phyloP scores from a whole-genome alignment of 2,797 vertebrate species.

The Protosalanx chinensis region DNA sequence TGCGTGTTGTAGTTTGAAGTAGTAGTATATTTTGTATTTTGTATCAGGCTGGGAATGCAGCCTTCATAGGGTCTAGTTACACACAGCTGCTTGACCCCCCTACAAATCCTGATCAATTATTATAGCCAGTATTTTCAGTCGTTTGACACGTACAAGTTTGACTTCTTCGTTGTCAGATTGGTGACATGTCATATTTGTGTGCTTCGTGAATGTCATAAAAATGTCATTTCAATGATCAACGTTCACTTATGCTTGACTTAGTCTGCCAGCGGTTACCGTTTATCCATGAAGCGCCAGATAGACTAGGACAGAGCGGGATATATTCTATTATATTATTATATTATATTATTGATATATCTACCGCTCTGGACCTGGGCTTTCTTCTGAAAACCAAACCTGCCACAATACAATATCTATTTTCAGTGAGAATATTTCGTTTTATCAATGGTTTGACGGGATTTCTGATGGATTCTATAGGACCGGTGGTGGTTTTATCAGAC shows the following conservation, averaged over 20 bases:
- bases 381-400: conserved; percentile 47
- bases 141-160: background rate
- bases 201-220: background rate
- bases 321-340: too few species aligned
- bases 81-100: background rate
- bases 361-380: background rate
- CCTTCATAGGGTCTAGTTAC: background rate
- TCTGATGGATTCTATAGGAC: background rate
- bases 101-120: background rate
- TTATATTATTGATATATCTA: too few species aligned
- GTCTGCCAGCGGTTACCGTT: conserved; percentile 58
- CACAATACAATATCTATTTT: conserved; percentile 13
- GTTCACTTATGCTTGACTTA: conserved; percentile 42
- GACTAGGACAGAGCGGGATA: conserved; percentile 11
- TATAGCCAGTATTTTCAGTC: background rate
- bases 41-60: background rate
- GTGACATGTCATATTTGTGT: background rate
- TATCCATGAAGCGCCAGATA: conserved; percentile 43
- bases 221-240: conserved; percentile 28
- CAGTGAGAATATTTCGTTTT: conserved; percentile 12
- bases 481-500: background rate
- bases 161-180: background rate
- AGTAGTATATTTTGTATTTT: background rate
- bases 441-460: background rate
- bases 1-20: background rate